Evolutionary conservation across 2,113 vertebrate genomes (phyloP).

Genomic region (Brachyhypopomus occidentalis): DNA sequence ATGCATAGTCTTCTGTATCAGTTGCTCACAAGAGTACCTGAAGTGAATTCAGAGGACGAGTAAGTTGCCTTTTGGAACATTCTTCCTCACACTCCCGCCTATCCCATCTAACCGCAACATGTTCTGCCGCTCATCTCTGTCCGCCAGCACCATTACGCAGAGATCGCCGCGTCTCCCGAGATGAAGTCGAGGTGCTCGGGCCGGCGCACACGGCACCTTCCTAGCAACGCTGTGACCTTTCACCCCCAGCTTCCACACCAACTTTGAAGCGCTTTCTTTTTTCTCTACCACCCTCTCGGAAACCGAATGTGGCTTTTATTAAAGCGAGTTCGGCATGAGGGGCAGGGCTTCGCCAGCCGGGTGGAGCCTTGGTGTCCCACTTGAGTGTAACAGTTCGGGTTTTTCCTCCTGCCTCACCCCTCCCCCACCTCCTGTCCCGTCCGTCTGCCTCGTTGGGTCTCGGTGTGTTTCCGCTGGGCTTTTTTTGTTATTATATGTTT

Average conservation of each 20-base stretch:
- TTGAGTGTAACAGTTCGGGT: slow-evolving; percentile 57
- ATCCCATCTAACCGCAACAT: slow-evolving; percentile 1
- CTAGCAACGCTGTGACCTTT: slow-evolving; percentile 64
- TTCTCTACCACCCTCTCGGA: slow-evolving; percentile 22
- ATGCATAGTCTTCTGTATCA: slow-evolving; percentile 34
- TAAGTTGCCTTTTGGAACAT: slow-evolving; percentile 15
- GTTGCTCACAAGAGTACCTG: slow-evolving; percentile 14
- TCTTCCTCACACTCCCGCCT: slow-evolving; percentile 1
- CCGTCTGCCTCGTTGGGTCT: slow-evolving; percentile 38
- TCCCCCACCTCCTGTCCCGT: slow-evolving; percentile 36
- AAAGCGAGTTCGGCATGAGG: slow-evolving; percentile 52
- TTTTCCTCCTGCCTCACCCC: slow-evolving; percentile 32
- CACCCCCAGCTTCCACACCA: slow-evolving; percentile 15
- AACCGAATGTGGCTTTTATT: slow-evolving; percentile 66
- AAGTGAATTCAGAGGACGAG: slow-evolving; percentile 34
- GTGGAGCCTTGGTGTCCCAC: slow-evolving; percentile 46
- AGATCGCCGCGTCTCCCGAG: slow-evolving; percentile 4
- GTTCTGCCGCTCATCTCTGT: background rate
- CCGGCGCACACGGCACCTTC: slow-evolving; percentile 57
- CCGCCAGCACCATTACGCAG: background rate
- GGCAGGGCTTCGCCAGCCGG: slow-evolving; percentile 56
- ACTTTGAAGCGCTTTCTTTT: background rate
- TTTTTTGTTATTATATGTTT: too few relatives aligned
- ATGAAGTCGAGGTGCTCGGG: slow-evolving; percentile 53
- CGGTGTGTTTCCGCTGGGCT: background rate